A percentile compares a stretch with the other conserved stretches of the same genome.
phyloP scores from a whole-genome alignment of 2,888 invertebrate species.

The Chrysina gloriosa region DNA sequence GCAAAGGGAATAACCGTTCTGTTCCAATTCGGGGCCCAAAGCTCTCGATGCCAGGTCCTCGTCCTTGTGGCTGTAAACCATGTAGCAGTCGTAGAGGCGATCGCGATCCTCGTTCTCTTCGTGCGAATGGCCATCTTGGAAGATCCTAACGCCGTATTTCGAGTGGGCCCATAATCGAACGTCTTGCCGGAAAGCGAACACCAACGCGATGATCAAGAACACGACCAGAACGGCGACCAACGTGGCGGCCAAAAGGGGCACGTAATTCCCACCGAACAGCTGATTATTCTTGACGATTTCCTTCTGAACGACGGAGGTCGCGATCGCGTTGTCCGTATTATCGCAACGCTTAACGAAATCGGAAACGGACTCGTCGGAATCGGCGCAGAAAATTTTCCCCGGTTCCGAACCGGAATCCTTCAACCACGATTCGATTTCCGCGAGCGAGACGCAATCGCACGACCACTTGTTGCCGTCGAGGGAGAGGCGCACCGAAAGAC shows the following conservation, averaged over 20 bases:
- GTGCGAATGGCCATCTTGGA: conserved; percentile 71
- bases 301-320: conserved; percentile 68
- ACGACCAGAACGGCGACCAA: conserved; percentile 77
- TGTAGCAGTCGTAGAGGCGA: conserved; percentile 83
- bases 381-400: conserved; percentile 76
- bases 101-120: conserved; percentile 65
- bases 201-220: conserved; percentile 75
- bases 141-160: conserved; percentile 80
- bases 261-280: conserved; percentile 77
- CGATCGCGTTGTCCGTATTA: conserved; percentile 76
- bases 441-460: conserved; percentile 81
- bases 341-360: conserved; percentile 72
- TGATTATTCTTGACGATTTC: conserved; percentile 72
- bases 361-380: conserved; percentile 66
- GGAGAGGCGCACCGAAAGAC: conserved; percentile 73
- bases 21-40: conserved; percentile 80
- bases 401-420: conserved; percentile 75
- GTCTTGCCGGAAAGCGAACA: conserved; percentile 81
- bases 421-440: conserved; percentile 77
- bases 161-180: conserved; percentile 84
- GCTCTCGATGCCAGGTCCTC: conserved; percentile 77
- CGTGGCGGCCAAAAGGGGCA: conserved; percentile 79
- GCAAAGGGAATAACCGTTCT: conserved; percentile 75
- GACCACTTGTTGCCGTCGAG: conserved; percentile 86
- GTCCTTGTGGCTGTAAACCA: conserved; percentile 87